Base-by-base conservation (phyloP, 2,797 vertebrate genomes). In the Loris lydekkerianus region DNA sequence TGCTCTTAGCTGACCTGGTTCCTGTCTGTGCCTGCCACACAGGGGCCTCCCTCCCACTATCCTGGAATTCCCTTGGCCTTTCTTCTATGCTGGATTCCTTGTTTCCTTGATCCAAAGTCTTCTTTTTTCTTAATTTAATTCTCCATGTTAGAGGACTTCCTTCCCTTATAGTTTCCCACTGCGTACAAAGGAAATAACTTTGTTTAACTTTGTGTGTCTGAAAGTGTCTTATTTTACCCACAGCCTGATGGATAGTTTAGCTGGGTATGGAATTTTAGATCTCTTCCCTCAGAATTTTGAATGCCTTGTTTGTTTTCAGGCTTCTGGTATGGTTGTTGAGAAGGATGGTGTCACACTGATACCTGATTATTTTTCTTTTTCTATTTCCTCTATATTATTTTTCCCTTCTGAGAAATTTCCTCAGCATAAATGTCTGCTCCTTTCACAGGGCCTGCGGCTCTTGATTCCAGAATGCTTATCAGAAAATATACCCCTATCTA, bases 201-300 rank as follows among this genome's bases (percentile, higher is more conserved):
- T 37, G 7, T 17, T 20, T 86, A n/a, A 61, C 29, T 76, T 80
- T 81, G 20, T 2, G 5, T 63, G 2, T 76, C 27, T 91, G 65
- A 67, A 80, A 67, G 23, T 5, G 13, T 75, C 67, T 58, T 70
- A 31, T 80, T 84, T 86, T 46, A 43, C 4, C 8, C 17, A 49
- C 2, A 49, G 6, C 7, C 23, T n/a, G 67, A 3, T 37, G 58
- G 86, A 49, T 43, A 88, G 60, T 89, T 94, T 84, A 40, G 67
- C 37, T 91, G 83, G 78, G 63, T 72, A 86, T 93, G 58, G 31
- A 86, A 95, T 89, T 77, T 58, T 53, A 53, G 58, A 3, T 46
- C 10, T 17, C 27, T 31, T 31, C 21, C 6, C 29, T 86, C 29
- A 43, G 34, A 63, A 65, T 89, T 89, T 53, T 60, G 67, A 75